A percentile compares a stretch with the other conserved stretches of the same genome.
phyloP scores from a whole-genome alignment of 1,140 invertebrate genomes.

The Caenorhabditis briggsae region DNA sequence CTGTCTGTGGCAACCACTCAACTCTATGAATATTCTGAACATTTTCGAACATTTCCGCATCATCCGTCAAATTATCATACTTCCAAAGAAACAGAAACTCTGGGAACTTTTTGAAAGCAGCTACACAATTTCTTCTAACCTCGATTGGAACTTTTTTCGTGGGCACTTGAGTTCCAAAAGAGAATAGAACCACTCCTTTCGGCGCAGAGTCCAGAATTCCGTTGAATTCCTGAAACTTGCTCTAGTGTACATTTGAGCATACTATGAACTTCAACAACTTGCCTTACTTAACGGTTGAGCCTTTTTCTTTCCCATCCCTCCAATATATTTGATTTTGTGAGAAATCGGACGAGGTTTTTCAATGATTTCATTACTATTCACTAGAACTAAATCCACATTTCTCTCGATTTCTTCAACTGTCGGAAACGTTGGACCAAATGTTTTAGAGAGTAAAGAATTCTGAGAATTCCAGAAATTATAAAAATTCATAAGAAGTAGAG shows the following conservation, averaged over 20 bases:
- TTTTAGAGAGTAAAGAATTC: background rate
- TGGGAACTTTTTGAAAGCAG: constrained; percentile 44
- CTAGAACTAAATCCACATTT: constrained; percentile 36
- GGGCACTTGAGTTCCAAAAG: constrained; percentile 62
- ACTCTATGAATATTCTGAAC: constrained; percentile 30
- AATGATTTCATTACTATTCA: constrained; percentile 59
- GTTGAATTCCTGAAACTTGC: constrained; percentile 45
- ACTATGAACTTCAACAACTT: no score
- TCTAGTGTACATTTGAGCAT: no score
- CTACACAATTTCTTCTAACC: constrained; percentile 9
- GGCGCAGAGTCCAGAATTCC: constrained; percentile 18
- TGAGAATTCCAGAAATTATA: background rate
- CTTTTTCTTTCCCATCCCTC: constrained; percentile 56
- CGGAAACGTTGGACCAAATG: constrained; percentile 46
- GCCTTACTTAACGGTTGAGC: constrained; percentile 23
- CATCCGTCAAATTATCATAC: constrained; percentile 30
- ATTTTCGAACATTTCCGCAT: constrained; percentile 8
- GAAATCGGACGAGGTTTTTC: constrained; percentile 56
- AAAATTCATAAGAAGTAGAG: background rate
- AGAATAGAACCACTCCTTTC: constrained; percentile 58
- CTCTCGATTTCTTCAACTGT: constrained; percentile 27
- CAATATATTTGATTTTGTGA: constrained; percentile 62
- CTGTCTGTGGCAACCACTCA: constrained; percentile 32
- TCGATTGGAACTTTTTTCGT: constrained; percentile 1
- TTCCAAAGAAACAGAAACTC: constrained; percentile 45